Evolutionary conservation across 2,888 invertebrate genomes (phyloP).

Genomic region (Folsomia candida): DNA sequence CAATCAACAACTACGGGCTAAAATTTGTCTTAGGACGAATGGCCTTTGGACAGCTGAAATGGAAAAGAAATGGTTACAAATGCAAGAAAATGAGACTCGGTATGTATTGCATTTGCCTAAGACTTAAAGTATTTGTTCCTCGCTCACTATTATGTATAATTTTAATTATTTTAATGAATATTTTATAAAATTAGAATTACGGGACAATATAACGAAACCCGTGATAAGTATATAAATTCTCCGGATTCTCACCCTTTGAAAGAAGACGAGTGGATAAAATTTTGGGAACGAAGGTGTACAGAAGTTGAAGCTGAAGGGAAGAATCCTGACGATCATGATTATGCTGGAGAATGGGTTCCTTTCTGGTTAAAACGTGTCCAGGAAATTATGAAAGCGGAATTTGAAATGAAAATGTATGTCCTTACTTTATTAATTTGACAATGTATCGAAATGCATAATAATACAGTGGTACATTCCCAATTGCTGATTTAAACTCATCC

Average conservation of each 20-base stretch:
- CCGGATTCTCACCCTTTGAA: constrained; percentile 86
- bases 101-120: constrained; percentile 6
- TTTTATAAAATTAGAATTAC: constrained; percentile 16
- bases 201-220: constrained; percentile 18
- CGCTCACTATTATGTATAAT: neutral
- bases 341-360: constrained; percentile 83
- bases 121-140: neutral
- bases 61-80: constrained; percentile 25
- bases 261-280: constrained; percentile 85
- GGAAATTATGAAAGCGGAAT: constrained; percentile 69
- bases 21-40: constrained; percentile 19
- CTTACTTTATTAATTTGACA: neutral
- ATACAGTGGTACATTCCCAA: no score
- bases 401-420: constrained; percentile 62
- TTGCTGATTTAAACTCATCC: no score
- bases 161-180: neutral
- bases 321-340: constrained; percentile 77
- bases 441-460: no score
- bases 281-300: constrained; percentile 80
- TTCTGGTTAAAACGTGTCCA: constrained; percentile 82
- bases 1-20: constrained; percentile 23
- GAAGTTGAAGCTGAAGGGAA: constrained; percentile 67
- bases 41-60: constrained; percentile 26
- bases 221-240: constrained; percentile 72
- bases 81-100: constrained; percentile 28